A percentile compares a stretch with the other conserved stretches of the same genome.
Evolutionary conservation across 2,888 invertebrate genomes (phyloP).

Genomic region (Tenthredo amoena): DNA sequence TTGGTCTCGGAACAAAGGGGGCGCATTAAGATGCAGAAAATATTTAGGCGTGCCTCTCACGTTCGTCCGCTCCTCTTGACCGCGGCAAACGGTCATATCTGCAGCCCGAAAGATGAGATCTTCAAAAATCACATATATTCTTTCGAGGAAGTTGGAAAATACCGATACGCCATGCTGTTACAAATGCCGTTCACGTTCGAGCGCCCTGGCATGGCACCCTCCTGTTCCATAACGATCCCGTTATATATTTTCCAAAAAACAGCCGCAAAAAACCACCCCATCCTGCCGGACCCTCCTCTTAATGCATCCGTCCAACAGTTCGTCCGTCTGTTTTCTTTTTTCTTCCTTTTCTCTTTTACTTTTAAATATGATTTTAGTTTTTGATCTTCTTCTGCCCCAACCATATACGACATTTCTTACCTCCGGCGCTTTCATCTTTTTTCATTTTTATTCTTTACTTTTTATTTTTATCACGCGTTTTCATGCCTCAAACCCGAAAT

Average conservation of each 20-base stretch:
- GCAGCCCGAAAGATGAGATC: constrained; percentile 47
- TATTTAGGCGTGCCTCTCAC: constrained; percentile 62
- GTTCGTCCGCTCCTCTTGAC: constrained; percentile 36
- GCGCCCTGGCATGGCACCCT: constrained; percentile 49
- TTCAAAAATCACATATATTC: constrained; percentile 40
- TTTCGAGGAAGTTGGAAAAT: constrained; percentile 26
- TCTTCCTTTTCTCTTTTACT: constrained; percentile 17
- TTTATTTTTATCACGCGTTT: constrained; percentile 35
- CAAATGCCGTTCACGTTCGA: constrained; percentile 55
- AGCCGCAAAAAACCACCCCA: constrained; percentile 66
- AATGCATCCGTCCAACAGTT: constrained; percentile 46
- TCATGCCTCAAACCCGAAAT: constrained; percentile 61
- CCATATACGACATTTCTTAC: constrained; percentile 59
- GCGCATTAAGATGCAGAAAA: constrained; percentile 68
- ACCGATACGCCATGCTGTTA: constrained; percentile 56
- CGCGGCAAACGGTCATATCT: constrained; percentile 45
- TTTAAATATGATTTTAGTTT: constrained; percentile 7
- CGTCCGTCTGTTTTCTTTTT: constrained; percentile 49
- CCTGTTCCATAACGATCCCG: constrained; percentile 60
- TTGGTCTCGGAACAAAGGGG: neutral
- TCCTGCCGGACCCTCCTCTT: constrained; percentile 63
- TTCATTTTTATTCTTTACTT: too few species aligned
- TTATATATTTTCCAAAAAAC: constrained; percentile 64
- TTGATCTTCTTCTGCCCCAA: constrained; percentile 56
- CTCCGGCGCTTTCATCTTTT: constrained; percentile 41